These are phyloP conservation scores for Brachionus manjavacas DNA, from an alignment of 1,140 invertebrate species.

Conservation along the genomic window DNA sequence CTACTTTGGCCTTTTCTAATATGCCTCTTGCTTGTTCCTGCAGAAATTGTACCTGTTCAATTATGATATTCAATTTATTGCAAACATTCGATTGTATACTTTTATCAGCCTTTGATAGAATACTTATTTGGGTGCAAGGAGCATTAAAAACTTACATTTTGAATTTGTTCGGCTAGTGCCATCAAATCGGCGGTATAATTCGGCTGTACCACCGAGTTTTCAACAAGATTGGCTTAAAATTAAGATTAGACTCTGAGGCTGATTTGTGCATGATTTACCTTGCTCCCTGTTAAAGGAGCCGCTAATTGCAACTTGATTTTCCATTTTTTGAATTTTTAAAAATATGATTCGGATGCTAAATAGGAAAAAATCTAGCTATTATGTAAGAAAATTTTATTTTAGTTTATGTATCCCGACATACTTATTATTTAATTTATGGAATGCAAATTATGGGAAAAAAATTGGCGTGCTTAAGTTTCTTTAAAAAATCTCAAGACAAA, in stretches of 20 bases:
- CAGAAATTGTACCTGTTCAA: constrained; percentile 32
- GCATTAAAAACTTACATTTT: not conserved
- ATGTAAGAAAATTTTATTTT: constrained; percentile 4
- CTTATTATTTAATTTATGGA: not conserved
- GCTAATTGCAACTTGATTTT: constrained; percentile 35
- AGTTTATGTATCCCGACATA: not conserved
- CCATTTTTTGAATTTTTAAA: constrained; percentile 20
- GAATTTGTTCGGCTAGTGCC: constrained; percentile 24
- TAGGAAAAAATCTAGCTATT: not conserved
- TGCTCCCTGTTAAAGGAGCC: constrained; percentile 17
- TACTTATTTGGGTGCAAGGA: not conserved
- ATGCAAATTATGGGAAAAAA: not conserved
- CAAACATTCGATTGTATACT: constrained; percentile 38
- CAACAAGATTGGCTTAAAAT: constrained; percentile 38
- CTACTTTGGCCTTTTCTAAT: constrained; percentile 63
- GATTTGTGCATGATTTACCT: not conserved
- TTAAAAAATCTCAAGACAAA: constrained; percentile 26
- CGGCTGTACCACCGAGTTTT: constrained; percentile 17
- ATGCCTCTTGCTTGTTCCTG: constrained; percentile 34
- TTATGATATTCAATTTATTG: constrained; percentile 37
- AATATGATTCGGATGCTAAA: not conserved
- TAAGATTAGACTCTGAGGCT: not conserved
- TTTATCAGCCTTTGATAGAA: constrained; percentile 26
- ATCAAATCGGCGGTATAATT: constrained; percentile 39
- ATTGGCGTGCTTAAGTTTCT: not conserved